Conservation (phyloP, 1,140 invertebrate genomes). For the Drosophila mayri region DNA sequence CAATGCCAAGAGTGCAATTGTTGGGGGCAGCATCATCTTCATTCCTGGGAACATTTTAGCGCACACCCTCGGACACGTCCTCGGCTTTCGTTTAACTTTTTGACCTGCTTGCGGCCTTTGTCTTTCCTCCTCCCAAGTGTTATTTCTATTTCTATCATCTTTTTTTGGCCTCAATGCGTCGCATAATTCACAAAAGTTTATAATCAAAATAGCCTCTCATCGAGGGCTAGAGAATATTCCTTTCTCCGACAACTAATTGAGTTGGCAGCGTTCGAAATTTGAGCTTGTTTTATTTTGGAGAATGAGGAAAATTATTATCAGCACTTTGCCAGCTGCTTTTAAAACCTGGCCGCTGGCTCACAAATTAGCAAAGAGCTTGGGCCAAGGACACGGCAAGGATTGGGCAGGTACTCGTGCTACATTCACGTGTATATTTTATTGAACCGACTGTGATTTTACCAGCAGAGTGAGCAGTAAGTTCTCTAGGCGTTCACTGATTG, state of each 20-base stretch:
- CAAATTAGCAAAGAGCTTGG: slow-evolving; percentile 42
- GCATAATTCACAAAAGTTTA: slow-evolving; percentile 71
- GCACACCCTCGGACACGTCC: slow-evolving; percentile 50
- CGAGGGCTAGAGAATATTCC: slow-evolving; percentile 11
- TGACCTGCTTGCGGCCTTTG: slow-evolving; percentile 40
- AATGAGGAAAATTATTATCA: slow-evolving; percentile 34
- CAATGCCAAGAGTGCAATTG: slow-evolving; percentile 71
- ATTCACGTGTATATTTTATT: slow-evolving; percentile 72
- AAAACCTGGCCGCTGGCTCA: slow-evolving; percentile 7
- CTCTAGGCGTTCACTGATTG: slow-evolving; percentile 55
- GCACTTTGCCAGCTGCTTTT: slow-evolving; percentile 28
- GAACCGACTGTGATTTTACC: slow-evolving; percentile 53
- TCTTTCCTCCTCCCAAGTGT: slow-evolving; percentile 22
- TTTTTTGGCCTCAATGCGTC: slow-evolving; percentile 37
- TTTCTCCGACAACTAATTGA: slow-evolving; percentile 58
- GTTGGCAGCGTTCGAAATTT: slow-evolving; percentile 45
- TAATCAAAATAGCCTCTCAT: slow-evolving; percentile 48
- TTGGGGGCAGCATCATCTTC: slow-evolving; percentile 31
- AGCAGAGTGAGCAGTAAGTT: slow-evolving; percentile 54
- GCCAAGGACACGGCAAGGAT: slow-evolving; percentile 34
- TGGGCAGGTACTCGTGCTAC: slow-evolving; percentile 14
- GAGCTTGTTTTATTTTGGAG: slow-evolving; percentile 26
- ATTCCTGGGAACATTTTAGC: slow-evolving; percentile 56
- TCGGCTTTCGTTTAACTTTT: slow-evolving; percentile 59
- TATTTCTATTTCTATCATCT: slow-evolving; percentile 27